phyloP scores from a whole-genome alignment of 2,888 invertebrate genomes.

The Leptodirus hochenwartii region DNA sequence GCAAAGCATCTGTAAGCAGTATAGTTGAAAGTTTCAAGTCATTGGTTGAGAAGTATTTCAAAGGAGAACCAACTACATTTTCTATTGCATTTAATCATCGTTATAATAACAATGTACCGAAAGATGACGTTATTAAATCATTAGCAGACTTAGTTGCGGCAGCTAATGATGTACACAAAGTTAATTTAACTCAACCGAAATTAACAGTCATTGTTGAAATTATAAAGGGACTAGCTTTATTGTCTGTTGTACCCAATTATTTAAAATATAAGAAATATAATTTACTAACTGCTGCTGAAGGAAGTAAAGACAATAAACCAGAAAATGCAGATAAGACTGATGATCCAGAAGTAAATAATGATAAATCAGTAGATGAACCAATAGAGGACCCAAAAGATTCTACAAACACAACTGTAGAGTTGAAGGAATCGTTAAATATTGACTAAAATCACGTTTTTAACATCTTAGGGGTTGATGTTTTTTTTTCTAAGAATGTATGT shows the following conservation, averaged over 20 bases:
- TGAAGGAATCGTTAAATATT: too few species aligned
- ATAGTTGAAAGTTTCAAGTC: slow-evolving; percentile 29
- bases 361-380: too few species aligned
- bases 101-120: slow-evolving; percentile 52
- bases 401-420: too few species aligned
- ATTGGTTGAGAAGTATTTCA: slow-evolving; percentile 57
- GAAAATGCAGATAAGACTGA: slow-evolving; percentile 3
- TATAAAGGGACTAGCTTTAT: slow-evolving; percentile 58
- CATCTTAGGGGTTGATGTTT: too few species aligned
- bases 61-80: slow-evolving; percentile 46
- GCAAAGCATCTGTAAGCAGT: slow-evolving; percentile 61
- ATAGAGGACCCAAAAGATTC: too few species aligned
- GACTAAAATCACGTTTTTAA: too few species aligned
- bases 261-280: slow-evolving; percentile 70
- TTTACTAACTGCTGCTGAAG: slow-evolving; percentile 39
- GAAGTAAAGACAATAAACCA: slow-evolving; percentile 5
- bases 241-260: slow-evolving; percentile 67
- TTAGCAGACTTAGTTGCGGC: slow-evolving; percentile 52
- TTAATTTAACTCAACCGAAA: slow-evolving; percentile 60
- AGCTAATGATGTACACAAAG: slow-evolving; percentile 54
- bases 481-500: too few species aligned
- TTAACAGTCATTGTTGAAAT: slow-evolving; percentile 69
- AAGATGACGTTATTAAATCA: slow-evolving; percentile 52
- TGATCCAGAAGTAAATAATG: too few species aligned
- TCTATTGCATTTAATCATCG: slow-evolving; percentile 62